Base-by-base conservation (phyloP, 2,797 vertebrate species). In the Vespertilio murinus region DNA sequence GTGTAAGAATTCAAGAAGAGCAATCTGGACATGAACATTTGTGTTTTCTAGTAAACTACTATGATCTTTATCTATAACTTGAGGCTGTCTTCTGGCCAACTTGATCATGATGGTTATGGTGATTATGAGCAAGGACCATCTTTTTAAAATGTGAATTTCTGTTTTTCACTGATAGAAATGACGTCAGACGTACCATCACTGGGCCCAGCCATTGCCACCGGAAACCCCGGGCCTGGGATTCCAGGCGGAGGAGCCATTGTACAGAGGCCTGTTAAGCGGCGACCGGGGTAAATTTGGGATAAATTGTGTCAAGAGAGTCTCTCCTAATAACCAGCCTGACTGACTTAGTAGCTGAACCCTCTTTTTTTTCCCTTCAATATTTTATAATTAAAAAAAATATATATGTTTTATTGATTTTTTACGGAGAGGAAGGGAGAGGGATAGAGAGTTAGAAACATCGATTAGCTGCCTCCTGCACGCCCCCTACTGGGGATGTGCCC, bases 191-290 rank as follows among this genome's bases (percentile, higher is more conserved):
- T 98, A 40, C 95, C 99, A 67, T 97, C 98, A n/a, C 97, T 99
- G 98, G 98, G 98, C 6, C 96, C 99, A 91, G 97, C 98, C 14
- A 97, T 98, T 35, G n/a, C 98, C 75, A 98, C 99, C 25, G 99
- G 98, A 88, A 98, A 97, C 85, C 96, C 99, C 23, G 98, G 96
- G 0, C 17, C 97, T 0, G 98, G 97, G 0, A 35, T 97, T 0
- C 98, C 97, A 56, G 97, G 98, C 6, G 98, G 97, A 42, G 98
- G 98, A 81, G 97, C 98, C n/a, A 96, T 98, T 2, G 98, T 98
- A 45, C 98, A 99, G 85, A 99, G 99, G 80, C 96, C 97, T 97
- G 98, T 97, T 97, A 99, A 99, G 97, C 98, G 99, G 83, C 97
- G 98, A 56, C 98, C 99, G 0, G 97, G 97, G 99, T 99, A 97